Evolutionary conservation across 2,113 vertebrate genomes (phyloP).

Genomic region (Sphaerodactylus townsendi): DNA sequence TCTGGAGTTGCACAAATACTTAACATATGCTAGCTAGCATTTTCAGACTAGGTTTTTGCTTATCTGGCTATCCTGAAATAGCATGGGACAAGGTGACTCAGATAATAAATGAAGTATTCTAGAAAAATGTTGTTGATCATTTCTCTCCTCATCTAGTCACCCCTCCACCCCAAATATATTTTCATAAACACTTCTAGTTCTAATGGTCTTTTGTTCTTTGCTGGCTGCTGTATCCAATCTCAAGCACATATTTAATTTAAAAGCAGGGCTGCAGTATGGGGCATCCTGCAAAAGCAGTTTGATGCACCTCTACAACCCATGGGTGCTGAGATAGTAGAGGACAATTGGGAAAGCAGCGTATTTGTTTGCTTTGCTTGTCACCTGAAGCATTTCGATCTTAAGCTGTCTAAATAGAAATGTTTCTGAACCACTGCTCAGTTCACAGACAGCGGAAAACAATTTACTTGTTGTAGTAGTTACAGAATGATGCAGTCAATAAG

Average conservation of each 20-base stretch:
- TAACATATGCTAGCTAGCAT: not conserved
- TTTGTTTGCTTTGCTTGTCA: conserved; percentile 32
- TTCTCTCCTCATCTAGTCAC: not conserved
- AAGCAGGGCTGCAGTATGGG: not conserved
- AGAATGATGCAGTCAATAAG: conserved; percentile 59
- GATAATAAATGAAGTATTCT: not conserved
- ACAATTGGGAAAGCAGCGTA: not conserved
- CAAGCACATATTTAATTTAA: conserved; percentile 31
- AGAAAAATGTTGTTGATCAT: conserved; percentile 1
- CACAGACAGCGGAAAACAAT: conserved; percentile 60
- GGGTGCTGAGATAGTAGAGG: not conserved
- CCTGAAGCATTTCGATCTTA: conserved; percentile 46
- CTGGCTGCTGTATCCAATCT: not conserved
- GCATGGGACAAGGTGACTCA: not conserved
- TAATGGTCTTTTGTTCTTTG: not conserved
- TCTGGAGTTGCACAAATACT: not conserved
- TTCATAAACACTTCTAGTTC: not conserved
- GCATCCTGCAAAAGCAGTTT: not conserved
- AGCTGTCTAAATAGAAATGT: conserved; percentile 39
- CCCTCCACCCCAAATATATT: not conserved
- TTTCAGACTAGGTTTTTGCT: not conserved
- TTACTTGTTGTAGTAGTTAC: conserved; percentile 48
- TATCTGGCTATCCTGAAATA: not conserved
- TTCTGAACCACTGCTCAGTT: conserved; percentile 48
- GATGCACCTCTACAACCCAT: not conserved